Base-by-base conservation (phyloP, 2,888 invertebrate genomes). In the Biston betularia region DNA sequence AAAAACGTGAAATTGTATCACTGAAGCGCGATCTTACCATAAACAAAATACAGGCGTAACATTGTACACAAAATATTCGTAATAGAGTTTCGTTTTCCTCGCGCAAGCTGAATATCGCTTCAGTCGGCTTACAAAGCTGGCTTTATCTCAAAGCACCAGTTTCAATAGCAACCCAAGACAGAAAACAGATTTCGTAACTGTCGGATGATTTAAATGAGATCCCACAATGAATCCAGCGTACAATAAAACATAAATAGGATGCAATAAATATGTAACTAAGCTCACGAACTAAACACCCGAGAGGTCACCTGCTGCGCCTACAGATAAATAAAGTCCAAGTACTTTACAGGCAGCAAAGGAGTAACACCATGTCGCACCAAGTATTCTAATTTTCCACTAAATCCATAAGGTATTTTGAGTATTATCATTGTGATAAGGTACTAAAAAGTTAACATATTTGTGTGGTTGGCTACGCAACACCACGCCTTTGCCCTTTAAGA, bases 271-370 rank as follows among this genome's bases (percentile, higher is more conserved):
- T 84, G 84, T 83, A 83, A 79, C 81, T 76, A 69, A 78, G 78
- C 79, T 83, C 86, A 85, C 85, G 89, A 89, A 88, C 87, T 87
- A 88, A 68, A 89, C 89, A 85, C 85, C 87, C 83, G 84, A 88
- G 87, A 88, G 90, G 90, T 92, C 88, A 88, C 90, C 90, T 86
- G 91, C 90, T 92, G 91, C 80, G 90, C 85, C 85, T 85, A 86
- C 87, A 88, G 88, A 91, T 87, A 87, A 87, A 88, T 89, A 91
- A 89, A 70, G 69, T 60, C 71, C 58, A 63, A 66, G 71, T 60
- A 90, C 38, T 38, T 38, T 38, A 38, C 86, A 58, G 38, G 48
- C 48, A 33, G 34, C 54, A 12, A 15, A 49, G 42, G 55, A 12
- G 7, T 15, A 57, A 35, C 35, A 55, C 67, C 46, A 34, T 68